Percentiles rank a stretch among this genome's conserved stretches.
Conservation (phyloP, 2,797 vertebrate species). For the Aplochiton taeniatus region DNA sequence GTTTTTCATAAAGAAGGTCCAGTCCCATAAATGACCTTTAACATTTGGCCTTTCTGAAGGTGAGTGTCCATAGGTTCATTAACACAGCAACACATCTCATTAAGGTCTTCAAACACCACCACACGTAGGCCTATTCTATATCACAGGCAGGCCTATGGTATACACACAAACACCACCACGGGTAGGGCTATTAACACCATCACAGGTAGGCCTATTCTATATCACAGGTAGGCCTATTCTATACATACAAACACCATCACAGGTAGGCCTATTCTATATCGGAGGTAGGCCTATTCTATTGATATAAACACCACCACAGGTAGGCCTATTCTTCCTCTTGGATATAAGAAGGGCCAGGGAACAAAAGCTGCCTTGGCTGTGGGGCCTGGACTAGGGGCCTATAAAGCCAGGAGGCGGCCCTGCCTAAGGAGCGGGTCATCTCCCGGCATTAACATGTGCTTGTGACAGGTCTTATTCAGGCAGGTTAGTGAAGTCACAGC, state of each 20-base stretch:
- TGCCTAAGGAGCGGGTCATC: conserved; percentile 86
- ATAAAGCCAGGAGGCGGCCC: conserved; percentile 64
- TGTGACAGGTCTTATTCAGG: conserved; percentile 68
- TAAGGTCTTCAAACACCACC: conserved; percentile 56
- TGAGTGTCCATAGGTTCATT: conserved; percentile 41
- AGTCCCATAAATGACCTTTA: conserved; percentile 56
- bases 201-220: conserved; percentile 68
- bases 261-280: too few species aligned
- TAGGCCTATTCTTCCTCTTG: conserved; percentile 62
- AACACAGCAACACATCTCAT: conserved; percentile 69
- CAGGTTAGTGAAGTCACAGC: conserved; percentile 51
- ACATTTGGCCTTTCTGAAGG: conserved; percentile 55
- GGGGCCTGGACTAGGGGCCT: conserved; percentile 72
- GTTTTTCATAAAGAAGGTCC: conserved; percentile 55
- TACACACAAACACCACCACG: conserved; percentile 39
- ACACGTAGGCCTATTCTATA: conserved; percentile 68
- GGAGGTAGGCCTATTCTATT: too few species aligned
- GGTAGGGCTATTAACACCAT: conserved; percentile 53
- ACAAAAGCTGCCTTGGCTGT: conserved; percentile 71
- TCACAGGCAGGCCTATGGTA: too few species aligned
- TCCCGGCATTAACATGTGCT: conserved; percentile 85
- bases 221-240: too few species aligned
- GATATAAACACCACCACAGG: conserved; percentile 53
- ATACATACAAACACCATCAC: too few species aligned
- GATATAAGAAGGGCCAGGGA: conserved; percentile 68